phyloP scores from a whole-genome alignment of 2,888 invertebrate species.

The Psococerastis gibbosa region DNA sequence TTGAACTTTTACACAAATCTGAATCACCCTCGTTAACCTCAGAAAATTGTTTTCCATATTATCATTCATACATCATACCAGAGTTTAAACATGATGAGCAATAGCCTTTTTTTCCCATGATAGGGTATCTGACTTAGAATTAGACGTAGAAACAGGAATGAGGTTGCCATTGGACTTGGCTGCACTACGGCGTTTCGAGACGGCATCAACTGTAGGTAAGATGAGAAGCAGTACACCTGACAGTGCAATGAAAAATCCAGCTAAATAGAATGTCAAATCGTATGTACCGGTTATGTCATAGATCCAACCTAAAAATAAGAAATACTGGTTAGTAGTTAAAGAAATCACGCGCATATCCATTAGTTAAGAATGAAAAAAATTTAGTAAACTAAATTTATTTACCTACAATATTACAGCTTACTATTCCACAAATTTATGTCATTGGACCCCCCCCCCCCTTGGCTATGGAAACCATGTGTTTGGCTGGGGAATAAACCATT shows the following conservation, averaged over 20 bases:
- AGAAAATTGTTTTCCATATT: too few species aligned
- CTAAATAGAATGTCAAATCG: conserved; percentile 60
- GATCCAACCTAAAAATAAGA: conserved; percentile 46
- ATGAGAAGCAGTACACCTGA: conserved; percentile 46
- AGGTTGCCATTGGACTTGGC: not conserved
- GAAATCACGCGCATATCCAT: too few species aligned
- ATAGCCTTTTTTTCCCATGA: not conserved
- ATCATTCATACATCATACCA: not conserved
- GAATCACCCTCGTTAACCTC: too few species aligned
- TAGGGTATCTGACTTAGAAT: not conserved
- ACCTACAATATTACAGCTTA: too few species aligned
- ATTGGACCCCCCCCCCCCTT: too few species aligned
- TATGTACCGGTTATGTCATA: conserved; percentile 60
- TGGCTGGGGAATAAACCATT: too few species aligned
- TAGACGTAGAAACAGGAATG: not conserved
- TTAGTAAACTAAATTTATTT: too few species aligned
- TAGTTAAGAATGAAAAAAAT: too few species aligned
- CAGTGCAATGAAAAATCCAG: conserved; percentile 57
- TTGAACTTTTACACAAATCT: too few species aligned
- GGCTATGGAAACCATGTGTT: too few species aligned
- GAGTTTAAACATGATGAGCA: not conserved
- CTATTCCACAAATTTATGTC: too few species aligned
- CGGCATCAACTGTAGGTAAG: conserved; percentile 23
- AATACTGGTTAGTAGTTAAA: too few species aligned
- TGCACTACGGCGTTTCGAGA: conserved; percentile 7